Evolutionary conservation across 2,888 invertebrate genomes (phyloP).

Genomic region (Malacosoma neustria): DNA sequence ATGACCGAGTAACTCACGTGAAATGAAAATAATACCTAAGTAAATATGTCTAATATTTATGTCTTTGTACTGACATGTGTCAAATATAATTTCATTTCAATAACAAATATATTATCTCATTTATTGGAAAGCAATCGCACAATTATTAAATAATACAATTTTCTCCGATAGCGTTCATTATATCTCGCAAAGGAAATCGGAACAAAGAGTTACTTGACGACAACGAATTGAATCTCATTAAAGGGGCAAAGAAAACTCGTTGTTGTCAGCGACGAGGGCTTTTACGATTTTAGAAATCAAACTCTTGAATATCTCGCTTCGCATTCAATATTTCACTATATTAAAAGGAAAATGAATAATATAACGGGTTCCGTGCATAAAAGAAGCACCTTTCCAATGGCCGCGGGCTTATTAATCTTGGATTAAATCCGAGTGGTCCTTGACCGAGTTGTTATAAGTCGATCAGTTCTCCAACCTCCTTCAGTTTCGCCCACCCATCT

Average conservation of each 20-base stretch:
- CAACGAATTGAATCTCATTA: slow-evolving; percentile 23
- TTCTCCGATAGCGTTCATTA: background rate
- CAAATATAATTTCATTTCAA: no score
- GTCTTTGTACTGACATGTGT: no score
- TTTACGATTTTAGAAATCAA: slow-evolving; percentile 16
- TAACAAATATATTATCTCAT: no score
- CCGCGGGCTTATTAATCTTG: slow-evolving; percentile 8
- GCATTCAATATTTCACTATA: slow-evolving; percentile 3
- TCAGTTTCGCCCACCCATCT: slow-evolving; percentile 8
- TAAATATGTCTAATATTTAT: no score
- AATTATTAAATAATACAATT: background rate
- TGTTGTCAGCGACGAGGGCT: slow-evolving; percentile 8
- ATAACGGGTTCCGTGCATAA: background rate
- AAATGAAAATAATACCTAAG: no score
- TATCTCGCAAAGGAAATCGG: background rate
- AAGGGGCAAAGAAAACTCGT: slow-evolving; percentile 19
- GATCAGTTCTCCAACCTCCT: slow-evolving; percentile 6
- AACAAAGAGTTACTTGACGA: slow-evolving; percentile 13
- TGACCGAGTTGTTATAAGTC: slow-evolving; percentile 5
- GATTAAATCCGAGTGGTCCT: slow-evolving; percentile 5
- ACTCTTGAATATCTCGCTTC: slow-evolving; percentile 6
- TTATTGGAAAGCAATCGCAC: no score
- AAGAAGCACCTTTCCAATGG: slow-evolving; percentile 4
- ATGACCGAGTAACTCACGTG: no score
- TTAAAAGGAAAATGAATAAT: slow-evolving; percentile 11